These are phyloP conservation scores for Albula goreensis DNA, from an alignment of 2,113 vertebrate genomes.

Conservation along the genomic window DNA sequence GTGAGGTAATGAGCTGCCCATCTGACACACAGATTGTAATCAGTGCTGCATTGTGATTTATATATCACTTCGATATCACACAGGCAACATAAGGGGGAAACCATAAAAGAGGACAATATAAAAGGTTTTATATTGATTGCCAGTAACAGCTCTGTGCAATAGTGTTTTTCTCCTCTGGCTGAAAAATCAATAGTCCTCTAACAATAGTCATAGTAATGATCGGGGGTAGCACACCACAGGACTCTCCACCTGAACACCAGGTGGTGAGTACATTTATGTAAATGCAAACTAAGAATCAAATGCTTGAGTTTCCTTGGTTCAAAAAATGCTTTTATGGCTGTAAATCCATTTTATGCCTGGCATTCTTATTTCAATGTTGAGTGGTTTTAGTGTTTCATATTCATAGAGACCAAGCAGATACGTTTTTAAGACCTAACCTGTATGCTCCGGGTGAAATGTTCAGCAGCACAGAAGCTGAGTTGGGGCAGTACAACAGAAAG, in stretches of 20 bases:
- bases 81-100: not conserved
- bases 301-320: not conserved
- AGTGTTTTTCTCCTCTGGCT: not conserved
- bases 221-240: not conserved
- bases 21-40: not conserved
- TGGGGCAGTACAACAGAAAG: not conserved
- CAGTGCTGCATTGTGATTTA: not conserved
- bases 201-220: not conserved
- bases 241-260: not conserved
- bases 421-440: no score
- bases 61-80: not conserved
- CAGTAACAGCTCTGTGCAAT: not conserved
- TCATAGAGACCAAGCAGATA: no score
- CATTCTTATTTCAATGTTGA: no score
- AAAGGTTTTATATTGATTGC: slow-evolving; percentile 2
- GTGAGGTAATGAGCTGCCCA: not conserved
- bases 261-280: not conserved
- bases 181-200: not conserved
- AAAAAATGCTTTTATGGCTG: not conserved
- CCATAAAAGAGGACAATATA: not conserved
- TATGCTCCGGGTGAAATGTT: no score
- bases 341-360: not conserved
- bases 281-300: not conserved
- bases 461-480: not conserved
- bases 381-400: no score